Evolutionary conservation across 2,888 invertebrate genomes (phyloP).

Genomic region (Metalampra italica): DNA sequence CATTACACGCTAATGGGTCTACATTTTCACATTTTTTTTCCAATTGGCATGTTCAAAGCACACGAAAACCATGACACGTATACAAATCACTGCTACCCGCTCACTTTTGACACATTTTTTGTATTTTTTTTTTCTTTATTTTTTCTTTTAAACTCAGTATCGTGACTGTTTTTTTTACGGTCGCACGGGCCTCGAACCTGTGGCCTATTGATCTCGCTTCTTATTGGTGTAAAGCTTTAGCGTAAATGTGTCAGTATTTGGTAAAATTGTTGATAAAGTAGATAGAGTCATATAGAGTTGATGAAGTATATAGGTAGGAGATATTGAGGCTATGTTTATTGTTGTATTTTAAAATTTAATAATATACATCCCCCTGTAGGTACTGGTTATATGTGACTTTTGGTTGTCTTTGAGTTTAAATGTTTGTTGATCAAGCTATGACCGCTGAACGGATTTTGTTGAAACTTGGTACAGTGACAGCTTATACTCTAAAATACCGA

Average conservation of each 20-base stretch:
- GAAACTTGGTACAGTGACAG: too few species aligned
- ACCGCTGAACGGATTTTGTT: too few species aligned
- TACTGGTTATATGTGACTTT: too few species aligned
- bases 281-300: too few species aligned
- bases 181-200: background rate
- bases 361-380: too few species aligned
- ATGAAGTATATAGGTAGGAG: background rate
- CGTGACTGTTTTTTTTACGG: slow-evolving; percentile 23
- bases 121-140: slow-evolving; percentile 19
- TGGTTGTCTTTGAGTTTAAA: too few species aligned
- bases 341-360: background rate
- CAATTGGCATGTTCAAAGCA: slow-evolving; percentile 47
- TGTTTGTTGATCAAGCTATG: too few species aligned
- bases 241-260: slow-evolving; percentile 3
- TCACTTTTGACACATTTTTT: slow-evolving; percentile 21
- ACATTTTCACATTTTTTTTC: slow-evolving; percentile 29
- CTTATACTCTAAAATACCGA: too few species aligned
- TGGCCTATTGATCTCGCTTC: background rate
- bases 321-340: background rate
- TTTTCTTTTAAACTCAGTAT: slow-evolving; percentile 20
- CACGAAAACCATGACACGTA: slow-evolving; percentile 31
- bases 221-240: slow-evolving; percentile 14
- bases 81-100: slow-evolving; percentile 26
- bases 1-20: slow-evolving; percentile 68
- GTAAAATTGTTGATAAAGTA: background rate